A percentile compares a stretch with the other conserved stretches of the same genome.
Conservation (phyloP, 2,113 vertebrate species). For the Rhinichthys klamathensis region DNA sequence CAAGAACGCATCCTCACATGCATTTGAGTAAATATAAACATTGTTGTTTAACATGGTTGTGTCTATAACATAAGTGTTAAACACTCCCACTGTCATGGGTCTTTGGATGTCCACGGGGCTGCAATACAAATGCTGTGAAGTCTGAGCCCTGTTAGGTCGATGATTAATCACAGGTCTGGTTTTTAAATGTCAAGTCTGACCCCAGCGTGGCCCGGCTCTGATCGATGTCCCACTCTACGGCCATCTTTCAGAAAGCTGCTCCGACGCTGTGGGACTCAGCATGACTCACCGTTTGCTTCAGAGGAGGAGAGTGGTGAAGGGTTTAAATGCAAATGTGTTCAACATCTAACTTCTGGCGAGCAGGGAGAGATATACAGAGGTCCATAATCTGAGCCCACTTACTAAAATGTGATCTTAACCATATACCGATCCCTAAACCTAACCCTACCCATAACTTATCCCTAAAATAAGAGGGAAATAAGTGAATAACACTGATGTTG, state of each 20-base stretch:
- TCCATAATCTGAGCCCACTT: background rate
- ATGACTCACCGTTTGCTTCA: conserved; percentile 33
- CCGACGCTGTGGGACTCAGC: conserved; percentile 15
- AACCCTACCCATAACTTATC: too few relatives aligned
- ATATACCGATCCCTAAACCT: too few relatives aligned
- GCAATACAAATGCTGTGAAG: conserved; percentile 59
- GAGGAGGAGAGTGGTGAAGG: background rate
- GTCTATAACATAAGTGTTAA: background rate
- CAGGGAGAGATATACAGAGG: background rate
- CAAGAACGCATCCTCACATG: background rate
- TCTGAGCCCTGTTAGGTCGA: conserved; percentile 44
- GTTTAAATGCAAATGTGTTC: background rate
- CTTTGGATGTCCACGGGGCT: conserved; percentile 9
- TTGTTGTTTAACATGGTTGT: conserved; percentile 13
- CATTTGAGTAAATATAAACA: background rate
- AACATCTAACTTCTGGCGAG: conserved; percentile 10
- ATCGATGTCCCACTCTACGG: conserved; percentile 56
- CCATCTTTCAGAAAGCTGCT: conserved; percentile 44
- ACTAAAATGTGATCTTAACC: too few relatives aligned
- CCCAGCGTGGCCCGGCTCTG: conserved; percentile 48
- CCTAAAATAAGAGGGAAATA: too few relatives aligned
- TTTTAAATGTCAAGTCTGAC: conserved; percentile 58
- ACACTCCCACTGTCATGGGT: background rate
- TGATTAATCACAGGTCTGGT: conserved; percentile 61
- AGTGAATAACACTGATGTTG: too few relatives aligned